Conservation (phyloP, 1,140 invertebrate species). For the Heliothis virescens region DNA sequence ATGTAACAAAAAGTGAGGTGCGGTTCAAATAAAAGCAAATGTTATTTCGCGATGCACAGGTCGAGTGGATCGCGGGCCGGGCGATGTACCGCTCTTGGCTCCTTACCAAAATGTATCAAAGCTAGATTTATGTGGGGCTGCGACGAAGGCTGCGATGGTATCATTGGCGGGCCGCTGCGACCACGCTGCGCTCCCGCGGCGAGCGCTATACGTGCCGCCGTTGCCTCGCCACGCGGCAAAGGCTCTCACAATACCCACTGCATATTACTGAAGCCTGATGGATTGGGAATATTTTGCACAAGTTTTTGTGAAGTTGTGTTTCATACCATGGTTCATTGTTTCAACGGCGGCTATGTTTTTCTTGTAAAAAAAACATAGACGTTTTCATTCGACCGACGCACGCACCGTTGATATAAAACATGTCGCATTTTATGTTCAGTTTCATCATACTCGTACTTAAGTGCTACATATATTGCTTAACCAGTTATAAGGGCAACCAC, state of each 20-base stretch:
- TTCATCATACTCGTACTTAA: not conserved
- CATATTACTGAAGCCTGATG: slow-evolving; percentile 25
- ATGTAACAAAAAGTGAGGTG: slow-evolving; percentile 45
- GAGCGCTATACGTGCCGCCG: not conserved
- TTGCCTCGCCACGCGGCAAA: slow-evolving; percentile 3
- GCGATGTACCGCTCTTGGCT: slow-evolving; percentile 74
- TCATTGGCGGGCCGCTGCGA: slow-evolving; percentile 69
- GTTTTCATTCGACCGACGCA: not conserved
- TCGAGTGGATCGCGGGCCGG: slow-evolving; percentile 51
- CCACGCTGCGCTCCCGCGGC: slow-evolving; percentile 20
- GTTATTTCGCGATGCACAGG: slow-evolving; percentile 58
- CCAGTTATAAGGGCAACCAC: slow-evolving; percentile 12
- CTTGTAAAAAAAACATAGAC: not conserved
- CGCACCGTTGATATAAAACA: not conserved
- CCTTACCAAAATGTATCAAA: slow-evolving; percentile 84
- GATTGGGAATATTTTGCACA: slow-evolving; percentile 8
- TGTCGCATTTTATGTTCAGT: not conserved
- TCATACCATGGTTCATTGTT: not conserved
- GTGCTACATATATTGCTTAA: not conserved
- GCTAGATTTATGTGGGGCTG: slow-evolving; percentile 81
- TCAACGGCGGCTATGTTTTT: not conserved
- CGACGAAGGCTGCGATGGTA: slow-evolving; percentile 80
- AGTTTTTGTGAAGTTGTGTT: slow-evolving; percentile 12
- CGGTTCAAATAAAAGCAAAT: slow-evolving; percentile 55
- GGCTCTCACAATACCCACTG: slow-evolving; percentile 21